phyloP scores from a whole-genome alignment of 2,113 vertebrate species.

The Puma concolor region DNA sequence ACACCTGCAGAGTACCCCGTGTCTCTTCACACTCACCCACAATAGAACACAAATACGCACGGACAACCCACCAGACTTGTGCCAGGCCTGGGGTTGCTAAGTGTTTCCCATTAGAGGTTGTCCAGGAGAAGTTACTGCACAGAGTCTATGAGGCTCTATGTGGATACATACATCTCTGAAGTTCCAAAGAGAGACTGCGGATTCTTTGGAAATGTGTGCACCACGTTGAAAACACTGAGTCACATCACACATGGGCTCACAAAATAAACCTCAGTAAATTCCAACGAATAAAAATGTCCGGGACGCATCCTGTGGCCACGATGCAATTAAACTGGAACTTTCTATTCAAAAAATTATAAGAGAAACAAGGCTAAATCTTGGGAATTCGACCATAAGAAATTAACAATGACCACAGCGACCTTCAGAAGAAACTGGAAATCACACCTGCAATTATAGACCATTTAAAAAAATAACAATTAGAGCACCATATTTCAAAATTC shows the following conservation, averaged over 20 bases:
- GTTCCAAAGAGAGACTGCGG: neutral
- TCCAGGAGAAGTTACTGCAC: neutral
- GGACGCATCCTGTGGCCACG: constrained; percentile 3
- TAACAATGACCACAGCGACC: neutral
- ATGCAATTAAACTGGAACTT: constrained; percentile 41
- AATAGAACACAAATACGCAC: neutral
- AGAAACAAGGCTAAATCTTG: neutral
- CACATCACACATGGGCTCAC: neutral
- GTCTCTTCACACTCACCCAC: neutral
- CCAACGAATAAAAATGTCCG: constrained; percentile 23
- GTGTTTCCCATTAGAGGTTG: too few species aligned
- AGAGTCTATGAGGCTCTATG: too few species aligned
- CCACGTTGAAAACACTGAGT: neutral
- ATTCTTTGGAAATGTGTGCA: neutral
- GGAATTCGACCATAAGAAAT: neutral
- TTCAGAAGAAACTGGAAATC: neutral
- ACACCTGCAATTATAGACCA: neutral
- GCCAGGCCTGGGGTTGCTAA: neutral
- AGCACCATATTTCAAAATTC: neutral
- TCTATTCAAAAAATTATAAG: constrained; percentile 28
- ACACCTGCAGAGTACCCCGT: rapidly evolving
- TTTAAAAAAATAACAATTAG: neutral
- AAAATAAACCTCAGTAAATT: neutral
- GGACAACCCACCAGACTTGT: neutral
- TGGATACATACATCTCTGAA: neutral